Conservation (phyloP, 2,888 invertebrate species). For the Drosophila antonietae region DNA sequence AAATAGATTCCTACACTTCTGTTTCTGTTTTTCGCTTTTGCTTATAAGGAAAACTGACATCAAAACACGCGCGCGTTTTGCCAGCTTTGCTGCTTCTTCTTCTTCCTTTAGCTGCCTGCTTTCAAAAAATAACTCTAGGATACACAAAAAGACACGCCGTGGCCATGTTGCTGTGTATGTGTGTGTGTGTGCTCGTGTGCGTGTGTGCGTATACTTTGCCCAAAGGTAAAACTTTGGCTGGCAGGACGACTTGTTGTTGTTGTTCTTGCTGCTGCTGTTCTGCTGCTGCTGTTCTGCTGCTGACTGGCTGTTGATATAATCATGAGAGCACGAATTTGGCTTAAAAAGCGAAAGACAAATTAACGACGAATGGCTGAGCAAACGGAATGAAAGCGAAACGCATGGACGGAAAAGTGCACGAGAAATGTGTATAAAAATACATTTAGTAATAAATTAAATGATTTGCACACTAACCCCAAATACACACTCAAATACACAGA, state of each 20-base stretch:
- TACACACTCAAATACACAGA: slow-evolving; percentile 32
- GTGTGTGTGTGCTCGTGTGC: slow-evolving; percentile 17
- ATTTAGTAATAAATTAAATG: slow-evolving; percentile 78
- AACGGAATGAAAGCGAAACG: slow-evolving; percentile 48
- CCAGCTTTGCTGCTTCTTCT: slow-evolving; percentile 23
- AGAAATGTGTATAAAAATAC: slow-evolving; percentile 73
- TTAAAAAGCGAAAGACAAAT: slow-evolving; percentile 72
- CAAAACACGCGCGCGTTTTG: slow-evolving; percentile 56
- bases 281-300: slow-evolving; percentile 32
- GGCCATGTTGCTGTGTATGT: slow-evolving; percentile 47
- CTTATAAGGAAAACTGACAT: slow-evolving; percentile 29
- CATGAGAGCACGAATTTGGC: slow-evolving; percentile 68
- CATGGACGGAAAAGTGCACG: slow-evolving; percentile 55
- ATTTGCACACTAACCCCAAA: slow-evolving; percentile 73
- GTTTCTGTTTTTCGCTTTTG: slow-evolving; percentile 43
- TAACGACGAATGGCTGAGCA: slow-evolving; percentile 58
- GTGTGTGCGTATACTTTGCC: slow-evolving; percentile 45
- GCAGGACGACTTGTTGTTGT: slow-evolving; percentile 43
- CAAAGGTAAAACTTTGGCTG: slow-evolving; percentile 75
- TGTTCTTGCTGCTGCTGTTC: slow-evolving; percentile 9
- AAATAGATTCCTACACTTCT: slow-evolving; percentile 69
- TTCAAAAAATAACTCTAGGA: slow-evolving; percentile 79
- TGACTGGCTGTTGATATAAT: slow-evolving; percentile 67
- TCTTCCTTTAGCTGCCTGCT: slow-evolving; percentile 51
- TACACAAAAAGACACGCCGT: slow-evolving; percentile 76